These are phyloP conservation scores for Sclerurus mexicanus DNA, from an alignment of 2,113 vertebrate species.

Conservation along the genomic window DNA sequence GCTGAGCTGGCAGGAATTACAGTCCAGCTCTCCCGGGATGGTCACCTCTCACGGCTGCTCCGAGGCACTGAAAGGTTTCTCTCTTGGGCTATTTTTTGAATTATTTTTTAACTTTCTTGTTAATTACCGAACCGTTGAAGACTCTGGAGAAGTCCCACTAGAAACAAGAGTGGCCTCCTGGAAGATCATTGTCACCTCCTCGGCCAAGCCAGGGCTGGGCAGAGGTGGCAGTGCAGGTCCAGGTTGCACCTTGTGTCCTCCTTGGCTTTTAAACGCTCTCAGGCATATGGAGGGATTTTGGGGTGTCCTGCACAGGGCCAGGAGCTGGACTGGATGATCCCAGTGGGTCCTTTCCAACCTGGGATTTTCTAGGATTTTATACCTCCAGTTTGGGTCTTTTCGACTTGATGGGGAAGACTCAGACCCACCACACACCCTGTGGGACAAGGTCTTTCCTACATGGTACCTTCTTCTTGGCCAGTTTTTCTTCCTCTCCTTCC, in stretches of 20 bases:
- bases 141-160: background rate
- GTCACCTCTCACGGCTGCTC: background rate
- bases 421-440: background rate
- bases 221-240: background rate
- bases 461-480: background rate
- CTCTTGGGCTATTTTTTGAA: background rate
- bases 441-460: background rate
- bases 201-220: background rate
- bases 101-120: background rate
- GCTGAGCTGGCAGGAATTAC: conserved; percentile 44
- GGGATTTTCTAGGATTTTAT: background rate
- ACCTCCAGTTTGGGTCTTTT: background rate
- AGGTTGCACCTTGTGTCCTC: background rate
- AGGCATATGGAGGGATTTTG: background rate
- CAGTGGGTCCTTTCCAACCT: background rate
- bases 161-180: no score
- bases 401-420: background rate
- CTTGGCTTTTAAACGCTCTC: background rate
- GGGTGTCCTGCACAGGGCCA: background rate
- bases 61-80: background rate
- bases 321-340: background rate
- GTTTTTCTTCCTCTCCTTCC: background rate
- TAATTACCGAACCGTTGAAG: background rate
- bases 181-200: background rate
- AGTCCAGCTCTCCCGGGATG: background rate